Evolutionary conservation across 2,888 invertebrate species (phyloP).

Genomic region (Tanytarsus gracilentus): DNA sequence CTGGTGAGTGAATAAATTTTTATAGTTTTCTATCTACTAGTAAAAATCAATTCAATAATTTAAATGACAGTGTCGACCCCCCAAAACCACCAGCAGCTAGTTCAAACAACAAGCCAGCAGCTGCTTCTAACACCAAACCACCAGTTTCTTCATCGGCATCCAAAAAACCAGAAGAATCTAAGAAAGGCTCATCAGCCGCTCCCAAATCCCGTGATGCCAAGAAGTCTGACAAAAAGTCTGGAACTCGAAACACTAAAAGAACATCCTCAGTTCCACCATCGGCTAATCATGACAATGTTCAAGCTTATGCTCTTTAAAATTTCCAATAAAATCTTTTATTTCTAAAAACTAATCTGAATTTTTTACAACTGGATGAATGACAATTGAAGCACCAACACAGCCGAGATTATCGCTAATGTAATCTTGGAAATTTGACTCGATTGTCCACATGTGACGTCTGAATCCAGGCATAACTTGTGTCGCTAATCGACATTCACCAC

Average conservation of each 20-base stretch:
- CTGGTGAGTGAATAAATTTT: not conserved
- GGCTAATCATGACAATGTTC: too few relatives aligned
- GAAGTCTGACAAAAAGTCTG: too few relatives aligned
- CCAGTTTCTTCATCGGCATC: too few relatives aligned
- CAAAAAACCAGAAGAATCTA: too few relatives aligned
- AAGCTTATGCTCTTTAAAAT: not conserved
- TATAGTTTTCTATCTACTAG: not conserved
- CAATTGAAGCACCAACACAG: constrained; percentile 52
- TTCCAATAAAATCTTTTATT: not conserved
- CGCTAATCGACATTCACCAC: constrained; percentile 50
- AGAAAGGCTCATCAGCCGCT: too few relatives aligned
- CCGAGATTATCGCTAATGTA: constrained; percentile 52
- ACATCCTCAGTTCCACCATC: too few relatives aligned
- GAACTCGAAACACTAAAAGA: too few relatives aligned
- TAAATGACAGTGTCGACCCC: too few relatives aligned
- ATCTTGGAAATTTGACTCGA: constrained; percentile 59
- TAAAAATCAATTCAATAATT: not conserved
- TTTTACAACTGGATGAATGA: constrained; percentile 51
- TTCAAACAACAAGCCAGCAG: too few relatives aligned
- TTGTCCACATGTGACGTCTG: constrained; percentile 52
- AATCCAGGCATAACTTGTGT: constrained; percentile 53
- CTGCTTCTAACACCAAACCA: too few relatives aligned
- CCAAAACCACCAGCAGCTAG: too few relatives aligned
- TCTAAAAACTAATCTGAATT: constrained; percentile 38
- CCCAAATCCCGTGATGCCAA: too few relatives aligned